These are phyloP conservation scores for Cenopis cana DNA, from an alignment of 2,888 invertebrate genomes.

Conservation along the genomic window DNA sequence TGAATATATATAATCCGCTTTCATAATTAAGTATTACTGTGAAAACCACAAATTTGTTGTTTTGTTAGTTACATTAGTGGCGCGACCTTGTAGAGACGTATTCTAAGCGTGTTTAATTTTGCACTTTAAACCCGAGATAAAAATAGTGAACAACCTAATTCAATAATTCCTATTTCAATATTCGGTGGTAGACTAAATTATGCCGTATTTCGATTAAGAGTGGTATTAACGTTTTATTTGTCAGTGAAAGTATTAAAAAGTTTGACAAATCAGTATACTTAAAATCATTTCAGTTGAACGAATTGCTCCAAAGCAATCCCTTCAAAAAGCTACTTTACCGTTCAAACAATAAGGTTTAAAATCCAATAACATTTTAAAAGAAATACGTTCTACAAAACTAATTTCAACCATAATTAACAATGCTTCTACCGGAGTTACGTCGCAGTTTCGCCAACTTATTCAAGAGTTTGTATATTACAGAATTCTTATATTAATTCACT, in stretches of 20 bases:
- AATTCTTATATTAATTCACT: background rate
- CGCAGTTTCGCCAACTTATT: constrained; percentile 19
- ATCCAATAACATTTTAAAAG: too few species aligned
- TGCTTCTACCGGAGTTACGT: constrained; percentile 20
- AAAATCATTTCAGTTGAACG: too few species aligned
- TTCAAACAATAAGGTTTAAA: too few species aligned
- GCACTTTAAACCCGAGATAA: constrained; percentile 35
- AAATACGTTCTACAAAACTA: too few species aligned
- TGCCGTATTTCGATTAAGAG: constrained; percentile 5
- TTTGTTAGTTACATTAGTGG: constrained; percentile 11
- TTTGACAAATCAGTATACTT: background rate
- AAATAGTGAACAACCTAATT: constrained; percentile 11
- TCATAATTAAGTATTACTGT: constrained; percentile 20
- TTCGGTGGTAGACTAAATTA: background rate
- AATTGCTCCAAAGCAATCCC: too few species aligned
- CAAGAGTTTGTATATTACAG: constrained; percentile 2
- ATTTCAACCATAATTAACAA: too few species aligned
- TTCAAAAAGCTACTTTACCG: too few species aligned
- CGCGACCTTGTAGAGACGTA: constrained; percentile 37
- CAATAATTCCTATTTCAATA: background rate
- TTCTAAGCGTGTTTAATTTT: constrained; percentile 6
- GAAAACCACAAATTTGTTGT: constrained; percentile 17
- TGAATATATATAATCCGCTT: constrained; percentile 29
- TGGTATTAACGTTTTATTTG: too few species aligned
- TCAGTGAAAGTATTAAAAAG: constrained; percentile 10